A percentile compares a stretch with the other conserved stretches of the same genome.
Conservation (phyloP, 2,888 invertebrate species). For the Ditylenchus weischeri region DNA sequence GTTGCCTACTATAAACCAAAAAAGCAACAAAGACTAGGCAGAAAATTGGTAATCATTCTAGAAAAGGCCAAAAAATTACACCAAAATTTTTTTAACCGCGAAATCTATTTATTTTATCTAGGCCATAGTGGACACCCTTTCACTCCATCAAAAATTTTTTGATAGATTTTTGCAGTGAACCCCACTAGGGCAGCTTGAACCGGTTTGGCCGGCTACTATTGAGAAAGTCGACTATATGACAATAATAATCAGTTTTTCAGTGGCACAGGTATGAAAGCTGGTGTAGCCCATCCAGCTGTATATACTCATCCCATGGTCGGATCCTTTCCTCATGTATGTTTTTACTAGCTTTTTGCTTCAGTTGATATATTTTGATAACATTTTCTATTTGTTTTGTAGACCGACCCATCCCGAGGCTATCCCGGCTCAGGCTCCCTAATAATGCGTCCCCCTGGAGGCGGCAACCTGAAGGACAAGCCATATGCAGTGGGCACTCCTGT, state of each 20-base stretch:
- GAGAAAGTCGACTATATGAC: not conserved
- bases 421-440: conserved; percentile 51
- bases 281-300: conserved; percentile 58
- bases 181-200: too few species aligned
- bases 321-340: conserved; percentile 43
- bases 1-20: too few species aligned
- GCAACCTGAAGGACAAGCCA: conserved; percentile 32
- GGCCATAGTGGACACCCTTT: too few species aligned
- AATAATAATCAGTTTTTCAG: conserved; percentile 31
- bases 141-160: too few species aligned
- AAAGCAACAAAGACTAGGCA: too few species aligned
- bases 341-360: not conserved
- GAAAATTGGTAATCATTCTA: too few species aligned
- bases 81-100: too few species aligned
- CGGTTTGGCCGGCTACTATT: too few species aligned
- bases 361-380: too few species aligned
- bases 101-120: too few species aligned
- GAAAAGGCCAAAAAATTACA: too few species aligned
- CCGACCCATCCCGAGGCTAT: conserved; percentile 49
- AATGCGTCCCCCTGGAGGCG: conserved; percentile 34
- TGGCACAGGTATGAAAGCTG: conserved; percentile 59
- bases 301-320: conserved; percentile 58
- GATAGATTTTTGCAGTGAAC: too few species aligned
- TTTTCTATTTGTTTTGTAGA: conserved; percentile 29
- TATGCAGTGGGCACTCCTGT: conserved; percentile 58